Conservation (phyloP, 2,113 vertebrate species). For the Phalacrocorax aristotelis region DNA sequence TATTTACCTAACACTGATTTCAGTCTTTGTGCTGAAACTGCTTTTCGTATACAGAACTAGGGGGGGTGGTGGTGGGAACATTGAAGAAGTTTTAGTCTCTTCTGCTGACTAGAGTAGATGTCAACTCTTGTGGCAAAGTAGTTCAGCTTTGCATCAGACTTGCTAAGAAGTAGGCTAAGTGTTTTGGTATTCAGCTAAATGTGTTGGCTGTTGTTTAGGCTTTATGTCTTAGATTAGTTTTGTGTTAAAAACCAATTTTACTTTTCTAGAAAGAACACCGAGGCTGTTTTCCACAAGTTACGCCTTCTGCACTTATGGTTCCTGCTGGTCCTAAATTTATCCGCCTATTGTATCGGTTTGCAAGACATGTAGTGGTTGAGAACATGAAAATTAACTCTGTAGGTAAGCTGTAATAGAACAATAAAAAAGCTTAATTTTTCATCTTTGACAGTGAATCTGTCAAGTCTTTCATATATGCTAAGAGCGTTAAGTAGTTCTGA, state of each 20-base stretch:
- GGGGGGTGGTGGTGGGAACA: neutral
- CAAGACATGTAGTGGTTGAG: slow-evolving; percentile 76
- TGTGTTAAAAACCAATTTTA: neutral
- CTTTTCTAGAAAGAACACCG: slow-evolving; percentile 67
- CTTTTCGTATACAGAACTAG: neutral
- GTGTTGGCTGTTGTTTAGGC: neutral
- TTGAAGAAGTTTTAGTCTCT: neutral
- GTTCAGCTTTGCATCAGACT: neutral
- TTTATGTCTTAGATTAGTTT: neutral
- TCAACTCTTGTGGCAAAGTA: neutral
- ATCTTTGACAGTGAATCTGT: neutral
- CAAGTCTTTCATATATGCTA: neutral
- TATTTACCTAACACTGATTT: neutral
- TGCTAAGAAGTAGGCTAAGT: neutral
- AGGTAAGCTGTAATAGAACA: slow-evolving; percentile 71
- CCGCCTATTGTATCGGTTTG: slow-evolving; percentile 75
- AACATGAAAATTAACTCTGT: slow-evolving; percentile 73
- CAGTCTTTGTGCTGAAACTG: neutral
- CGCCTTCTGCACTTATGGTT: slow-evolving; percentile 79
- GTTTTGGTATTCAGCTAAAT: neutral
- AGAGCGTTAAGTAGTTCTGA: neutral
- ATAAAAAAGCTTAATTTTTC: neutral
- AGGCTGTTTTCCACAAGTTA: slow-evolving; percentile 68
- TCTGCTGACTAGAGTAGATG: neutral
- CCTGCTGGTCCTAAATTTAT: slow-evolving; percentile 80